Base-by-base conservation (phyloP, 2,797 vertebrate species). In the Sebastiscus tertius region DNA sequence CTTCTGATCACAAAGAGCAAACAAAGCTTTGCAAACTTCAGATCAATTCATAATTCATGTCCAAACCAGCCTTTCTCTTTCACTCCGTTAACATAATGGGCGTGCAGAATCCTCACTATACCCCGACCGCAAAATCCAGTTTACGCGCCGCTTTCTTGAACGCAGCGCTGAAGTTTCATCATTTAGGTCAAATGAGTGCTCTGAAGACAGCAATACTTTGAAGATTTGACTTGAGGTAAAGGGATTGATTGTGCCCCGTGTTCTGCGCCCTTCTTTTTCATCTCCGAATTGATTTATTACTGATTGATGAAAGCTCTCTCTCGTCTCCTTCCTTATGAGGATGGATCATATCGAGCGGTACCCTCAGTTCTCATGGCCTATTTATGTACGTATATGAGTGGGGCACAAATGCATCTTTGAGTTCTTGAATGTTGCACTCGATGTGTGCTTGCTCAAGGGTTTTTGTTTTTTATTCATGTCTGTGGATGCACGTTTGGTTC, bases 291-390 rank as follows among this genome's bases (percentile, higher is more conserved):
- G 88, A 94, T 91, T 87, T 80, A 81, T 82, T 64, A 85, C 80
- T 84, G 85, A 92, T 95, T 96, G 94, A 96, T 97, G 94, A 96
- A 94, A 73, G 55, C 83, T 49, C 62, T 58, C 62, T 58, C 26
- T 71, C 29, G 7, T 71, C 77, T 73, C 64, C 66, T 77, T 78
- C 66, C 69, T 87, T 75, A 81, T 72, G 72, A 91, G 68, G 29
- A 86, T 79, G 73, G 75, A 83, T 88, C 66, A 86, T 87, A 90
- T 87, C 2, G 79, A 91, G 74, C 14, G 8, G 27, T 54, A 14
- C 55, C 33, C 73, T 83, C 65, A 39, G 75, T 85, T 87, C 78
- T 87, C 83, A 77, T 82, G 85, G 75, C 66, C 81, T 85, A 39
- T 88, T 88, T 85, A 81, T 85, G 59, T 70, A 61, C 18, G n/a